Conservation (phyloP, 1,140 invertebrate species). For the Chionoecetes opilio region DNA sequence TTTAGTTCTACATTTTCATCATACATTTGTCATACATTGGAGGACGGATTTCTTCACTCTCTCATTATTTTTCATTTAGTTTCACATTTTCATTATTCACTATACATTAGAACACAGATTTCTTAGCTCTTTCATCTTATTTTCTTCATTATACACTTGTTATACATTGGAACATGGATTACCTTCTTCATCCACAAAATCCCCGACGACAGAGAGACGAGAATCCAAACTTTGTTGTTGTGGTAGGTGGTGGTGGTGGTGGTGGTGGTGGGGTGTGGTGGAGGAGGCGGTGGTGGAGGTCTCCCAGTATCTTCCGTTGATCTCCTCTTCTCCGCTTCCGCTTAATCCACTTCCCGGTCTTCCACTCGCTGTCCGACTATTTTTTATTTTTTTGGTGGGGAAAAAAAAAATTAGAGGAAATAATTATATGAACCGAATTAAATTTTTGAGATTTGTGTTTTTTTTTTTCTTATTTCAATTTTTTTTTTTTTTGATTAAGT, state of each 20-base stretch:
- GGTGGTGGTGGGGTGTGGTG: neutral
- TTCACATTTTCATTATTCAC: neutral
- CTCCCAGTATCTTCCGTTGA: conserved; percentile 36
- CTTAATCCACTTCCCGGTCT: neutral
- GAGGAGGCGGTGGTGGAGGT: neutral
- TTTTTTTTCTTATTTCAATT: neutral
- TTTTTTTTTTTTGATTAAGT: neutral
- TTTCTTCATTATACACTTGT: neutral
- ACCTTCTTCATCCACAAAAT: conserved; percentile 78
- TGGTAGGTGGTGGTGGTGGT: neutral
- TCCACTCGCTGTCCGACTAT: neutral
- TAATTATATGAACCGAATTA: neutral
- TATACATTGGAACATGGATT: conserved; percentile 77
- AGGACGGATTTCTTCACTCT: too few species aligned
- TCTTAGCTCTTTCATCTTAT: too few species aligned
- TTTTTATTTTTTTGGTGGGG: neutral
- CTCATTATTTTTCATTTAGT: neutral
- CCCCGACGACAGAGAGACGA: conserved; percentile 59
- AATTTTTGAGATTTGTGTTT: neutral
- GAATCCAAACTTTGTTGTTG: neutral
- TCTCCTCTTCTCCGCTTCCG: neutral
- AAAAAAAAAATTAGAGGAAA: neutral
- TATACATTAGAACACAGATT: neutral
- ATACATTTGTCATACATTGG: too few species aligned
- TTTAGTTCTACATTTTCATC: neutral